phyloP scores from a whole-genome alignment of 1,140 invertebrate species.

The Macrobrachium nipponense region DNA sequence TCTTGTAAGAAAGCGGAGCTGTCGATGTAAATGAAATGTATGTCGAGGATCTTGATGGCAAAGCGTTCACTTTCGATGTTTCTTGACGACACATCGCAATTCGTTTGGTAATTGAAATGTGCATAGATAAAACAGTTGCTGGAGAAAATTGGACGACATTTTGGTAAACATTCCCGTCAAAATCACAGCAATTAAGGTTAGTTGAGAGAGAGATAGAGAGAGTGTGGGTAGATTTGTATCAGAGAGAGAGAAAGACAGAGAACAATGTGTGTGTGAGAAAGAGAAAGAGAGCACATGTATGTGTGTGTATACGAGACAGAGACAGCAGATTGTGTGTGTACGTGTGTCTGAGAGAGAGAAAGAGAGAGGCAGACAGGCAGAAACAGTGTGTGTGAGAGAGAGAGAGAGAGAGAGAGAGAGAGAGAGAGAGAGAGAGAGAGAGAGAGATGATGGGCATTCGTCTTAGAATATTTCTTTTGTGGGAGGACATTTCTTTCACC shows the following conservation, averaged over 20 bases:
- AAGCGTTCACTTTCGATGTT: too few relatives aligned
- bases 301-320: background rate
- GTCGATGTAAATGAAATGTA: too few relatives aligned
- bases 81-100: too few relatives aligned
- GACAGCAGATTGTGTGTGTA: background rate
- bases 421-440: conserved; percentile 24
- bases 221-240: too few relatives aligned
- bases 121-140: too few relatives aligned
- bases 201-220: conserved; percentile 7
- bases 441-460: conserved; percentile 8
- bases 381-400: background rate
- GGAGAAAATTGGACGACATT: too few relatives aligned
- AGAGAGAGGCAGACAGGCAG: background rate
- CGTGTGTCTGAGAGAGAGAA: background rate
- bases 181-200: background rate
- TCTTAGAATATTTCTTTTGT: background rate
- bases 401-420: conserved; percentile 24
- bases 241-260: background rate
- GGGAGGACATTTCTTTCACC: too few relatives aligned
- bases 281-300: background rate
- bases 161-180: too few relatives aligned
- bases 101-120: too few relatives aligned
- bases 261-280: background rate
- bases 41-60: too few relatives aligned
- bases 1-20: too few relatives aligned